Conservation (phyloP, 2,888 invertebrate species). For the Philereme transversata region DNA sequence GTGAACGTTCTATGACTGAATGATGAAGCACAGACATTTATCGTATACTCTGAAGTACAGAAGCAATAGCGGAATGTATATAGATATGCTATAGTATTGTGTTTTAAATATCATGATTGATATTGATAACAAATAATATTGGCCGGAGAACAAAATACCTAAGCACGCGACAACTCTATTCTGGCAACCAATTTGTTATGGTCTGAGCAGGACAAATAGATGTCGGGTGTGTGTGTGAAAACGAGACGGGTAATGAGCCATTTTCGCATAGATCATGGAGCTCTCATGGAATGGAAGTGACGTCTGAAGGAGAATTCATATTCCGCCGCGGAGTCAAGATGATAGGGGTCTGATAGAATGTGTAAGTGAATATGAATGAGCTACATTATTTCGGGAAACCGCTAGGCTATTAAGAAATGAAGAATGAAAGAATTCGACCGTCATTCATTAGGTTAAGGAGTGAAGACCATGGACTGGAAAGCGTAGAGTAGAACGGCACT, state of each 20-base stretch:
- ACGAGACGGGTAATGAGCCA: constrained; percentile 36
- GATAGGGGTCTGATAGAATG: constrained; percentile 26
- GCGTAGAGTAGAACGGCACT: too few species aligned
- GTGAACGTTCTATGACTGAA: too few species aligned
- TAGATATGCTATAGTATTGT: too few species aligned
- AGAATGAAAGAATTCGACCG: too few species aligned
- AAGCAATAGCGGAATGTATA: too few species aligned
- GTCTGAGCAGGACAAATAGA: constrained; percentile 36
- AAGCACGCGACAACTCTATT: constrained; percentile 3
- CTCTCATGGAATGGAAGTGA: constrained; percentile 30
- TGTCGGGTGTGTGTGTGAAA: constrained; percentile 30
- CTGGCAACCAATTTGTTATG: constrained; percentile 31
- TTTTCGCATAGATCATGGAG: constrained; percentile 36
- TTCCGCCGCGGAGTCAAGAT: constrained; percentile 18
- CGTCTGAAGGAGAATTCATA: constrained; percentile 29
- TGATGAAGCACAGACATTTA: too few species aligned
- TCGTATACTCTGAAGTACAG: too few species aligned
- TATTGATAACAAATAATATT: neutral
- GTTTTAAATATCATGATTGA: too few species aligned
- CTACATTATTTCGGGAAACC: constrained; percentile 8
- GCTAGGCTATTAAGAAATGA: neutral
- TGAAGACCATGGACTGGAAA: too few species aligned
- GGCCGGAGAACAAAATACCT: constrained; percentile 2
- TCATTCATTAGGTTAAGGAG: too few species aligned
- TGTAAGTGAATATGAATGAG: constrained; percentile 20